Evolutionary conservation across 2,888 invertebrate genomes (phyloP).

Genomic region (Caenorhabditis japonica): DNA sequence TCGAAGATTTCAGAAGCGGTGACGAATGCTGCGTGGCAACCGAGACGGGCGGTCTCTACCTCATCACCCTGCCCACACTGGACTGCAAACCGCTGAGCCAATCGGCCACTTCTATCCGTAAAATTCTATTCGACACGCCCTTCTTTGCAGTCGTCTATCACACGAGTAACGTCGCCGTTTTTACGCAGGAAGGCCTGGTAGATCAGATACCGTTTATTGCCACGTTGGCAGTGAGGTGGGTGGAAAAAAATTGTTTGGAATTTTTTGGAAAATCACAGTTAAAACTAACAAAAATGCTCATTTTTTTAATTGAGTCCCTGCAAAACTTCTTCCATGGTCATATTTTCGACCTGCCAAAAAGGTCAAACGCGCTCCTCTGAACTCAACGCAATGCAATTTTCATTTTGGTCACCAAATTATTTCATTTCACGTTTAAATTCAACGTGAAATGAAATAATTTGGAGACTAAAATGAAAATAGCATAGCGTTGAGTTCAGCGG

Average conservation of each 20-base stretch:
- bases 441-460: too few relatives aligned
- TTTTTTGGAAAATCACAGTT: too few relatives aligned
- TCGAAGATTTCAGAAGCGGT: constrained; percentile 38
- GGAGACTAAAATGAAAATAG: too few relatives aligned
- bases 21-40: constrained; percentile 38
- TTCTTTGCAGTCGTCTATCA: constrained; percentile 37
- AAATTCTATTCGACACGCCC: constrained; percentile 25
- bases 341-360: too few relatives aligned
- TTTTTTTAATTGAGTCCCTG: too few relatives aligned
- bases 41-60: constrained; percentile 52
- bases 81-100: constrained; percentile 21
- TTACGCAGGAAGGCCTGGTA: constrained; percentile 24
- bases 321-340: too few relatives aligned
- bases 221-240: constrained; percentile 26
- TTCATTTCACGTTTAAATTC: too few relatives aligned
- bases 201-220: constrained; percentile 49
- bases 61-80: constrained; percentile 25
- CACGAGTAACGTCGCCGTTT: constrained; percentile 16
- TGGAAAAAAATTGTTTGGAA: neutral
- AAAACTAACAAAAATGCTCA: too few relatives aligned
- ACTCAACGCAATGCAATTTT: too few relatives aligned
- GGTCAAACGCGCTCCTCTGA: too few relatives aligned
- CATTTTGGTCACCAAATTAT: too few relatives aligned
- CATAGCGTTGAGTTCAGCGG: too few relatives aligned
- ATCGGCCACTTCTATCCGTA: constrained; percentile 32